Evolutionary conservation across 2,113 vertebrate genomes (phyloP), one percentile per base, ranked within the genome.

Genomic region (Bos javanicus): DNA sequence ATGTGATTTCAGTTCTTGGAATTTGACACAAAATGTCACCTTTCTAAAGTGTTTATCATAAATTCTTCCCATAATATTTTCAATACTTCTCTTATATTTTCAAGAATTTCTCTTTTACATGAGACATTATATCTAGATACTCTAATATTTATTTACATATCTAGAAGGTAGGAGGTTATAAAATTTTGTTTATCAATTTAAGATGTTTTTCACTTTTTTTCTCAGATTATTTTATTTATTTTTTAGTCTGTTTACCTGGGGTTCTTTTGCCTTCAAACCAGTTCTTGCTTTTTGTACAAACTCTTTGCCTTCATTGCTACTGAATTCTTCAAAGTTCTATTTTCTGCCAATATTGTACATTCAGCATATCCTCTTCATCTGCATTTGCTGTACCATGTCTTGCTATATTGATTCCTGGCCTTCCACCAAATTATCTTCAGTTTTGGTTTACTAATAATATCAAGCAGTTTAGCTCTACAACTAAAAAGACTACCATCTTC

Each of bases 281-380:
- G 10, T 92, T 93, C 21, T 62, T 96, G 80, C 84, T 97, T 98
- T 97, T 80, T 54, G 43, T 74, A 74, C 43, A 90, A 30, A n/a
- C 33, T 52, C 30, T 80, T 94, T 57, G 33, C 7, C 50, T 97
- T 97, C 19, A 15, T 54, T 52, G 60, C 60, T 60, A 57, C 15
- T 93, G 36, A 71, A 81, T 87, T 26, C 46, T 90, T 97, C 81
- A 36, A 76, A 91, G 71, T 93, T 95, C 64, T 60, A 9, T 46
- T 92, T 23, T 28, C 26, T 36, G 54, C 26, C 10, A 88, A 16
- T 92, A n/a, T 39, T 74, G 84, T 28, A 50, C 43, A 25, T 48
- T 48, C 96, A 86, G 6, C n/a, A 62, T 76, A 71, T 2, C 15
- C 17, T 62, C 88, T 90, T 74, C 6, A 5, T 76, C 87, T 95